Percentiles rank a stretch among this genome's conserved stretches.
Conservation (phyloP, 1,140 invertebrate genomes). For the Hyles euphorbiae region DNA sequence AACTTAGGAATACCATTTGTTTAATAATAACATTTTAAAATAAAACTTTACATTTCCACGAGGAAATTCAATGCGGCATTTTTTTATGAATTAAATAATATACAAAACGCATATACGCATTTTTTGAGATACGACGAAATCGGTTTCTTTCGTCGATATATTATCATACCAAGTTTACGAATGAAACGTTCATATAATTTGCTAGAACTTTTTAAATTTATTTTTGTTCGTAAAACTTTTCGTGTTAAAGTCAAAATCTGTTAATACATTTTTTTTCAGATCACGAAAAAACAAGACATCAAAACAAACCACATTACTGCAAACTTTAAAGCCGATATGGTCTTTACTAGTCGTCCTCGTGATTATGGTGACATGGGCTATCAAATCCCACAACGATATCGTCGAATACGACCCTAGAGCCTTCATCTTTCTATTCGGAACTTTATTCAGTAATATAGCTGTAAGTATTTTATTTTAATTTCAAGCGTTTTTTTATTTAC, state of each 20-base stretch:
- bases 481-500: too few relatives aligned
- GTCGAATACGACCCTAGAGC: slow-evolving; percentile 83
- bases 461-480: slow-evolving; percentile 78
- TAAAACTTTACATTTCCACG: too few relatives aligned
- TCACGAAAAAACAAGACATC: slow-evolving; percentile 88
- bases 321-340: slow-evolving; percentile 88
- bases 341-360: slow-evolving; percentile 83
- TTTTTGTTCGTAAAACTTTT: neutral
- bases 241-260: neutral
- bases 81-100: too few relatives aligned
- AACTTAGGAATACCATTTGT: too few relatives aligned
- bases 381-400: slow-evolving; percentile 84
- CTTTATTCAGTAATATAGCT: slow-evolving; percentile 95
- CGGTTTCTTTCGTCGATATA: too few relatives aligned
- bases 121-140: too few relatives aligned
- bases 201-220: too few relatives aligned
- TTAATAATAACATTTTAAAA: too few relatives aligned
- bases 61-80: too few relatives aligned
- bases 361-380: slow-evolving; percentile 83
- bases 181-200: too few relatives aligned
- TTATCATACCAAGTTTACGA: too few relatives aligned
- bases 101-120: too few relatives aligned
- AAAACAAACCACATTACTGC: slow-evolving; percentile 84
- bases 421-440: slow-evolving; percentile 88
- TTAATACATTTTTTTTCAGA: slow-evolving; percentile 61